Evolutionary conservation across 2,888 invertebrate species (phyloP).

Genomic region (Cheilosia impressa): DNA sequence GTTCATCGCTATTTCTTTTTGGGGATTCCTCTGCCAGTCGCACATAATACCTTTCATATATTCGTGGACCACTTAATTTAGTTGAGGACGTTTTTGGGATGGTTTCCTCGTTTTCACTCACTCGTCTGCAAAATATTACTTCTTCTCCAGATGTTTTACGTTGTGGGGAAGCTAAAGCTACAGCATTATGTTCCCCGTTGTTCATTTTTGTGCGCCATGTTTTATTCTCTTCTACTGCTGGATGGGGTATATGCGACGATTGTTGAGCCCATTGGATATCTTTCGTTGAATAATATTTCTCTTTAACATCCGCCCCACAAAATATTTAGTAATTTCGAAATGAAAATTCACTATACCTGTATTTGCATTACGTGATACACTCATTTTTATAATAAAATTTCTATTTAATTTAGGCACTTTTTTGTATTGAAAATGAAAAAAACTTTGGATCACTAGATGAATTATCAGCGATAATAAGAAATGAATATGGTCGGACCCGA

Average conservation of each 20-base stretch:
- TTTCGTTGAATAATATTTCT: constrained; percentile 75
- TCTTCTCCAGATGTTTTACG: constrained; percentile 60
- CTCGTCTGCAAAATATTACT: constrained; percentile 47
- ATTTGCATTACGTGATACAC: constrained; percentile 45
- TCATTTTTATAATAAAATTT: constrained; percentile 36
- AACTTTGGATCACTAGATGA: background rate
- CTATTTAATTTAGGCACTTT: background rate
- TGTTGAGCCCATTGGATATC: constrained; percentile 66
- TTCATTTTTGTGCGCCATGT: constrained; percentile 73
- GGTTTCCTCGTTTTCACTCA: constrained; percentile 62
- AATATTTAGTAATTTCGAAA: constrained; percentile 44
- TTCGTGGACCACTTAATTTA: constrained; percentile 37
- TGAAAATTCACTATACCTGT: constrained; percentile 69
- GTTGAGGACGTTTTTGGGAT: constrained; percentile 41
- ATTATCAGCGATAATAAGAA: constrained; percentile 15
- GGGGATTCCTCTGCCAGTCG: constrained; percentile 76
- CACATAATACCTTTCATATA: constrained; percentile 38
- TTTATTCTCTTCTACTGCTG: constrained; percentile 74
- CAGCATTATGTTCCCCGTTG: constrained; percentile 67
- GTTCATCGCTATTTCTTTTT: constrained; percentile 66
- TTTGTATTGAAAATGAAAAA: constrained; percentile 10
- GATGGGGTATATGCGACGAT: constrained; percentile 67
- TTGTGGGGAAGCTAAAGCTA: constrained; percentile 60
- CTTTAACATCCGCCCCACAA: constrained; percentile 61
- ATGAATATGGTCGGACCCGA: too few species aligned